Evolutionary conservation across 2,113 vertebrate species (phyloP).

Genomic region (Manacus vitellinus): DNA sequence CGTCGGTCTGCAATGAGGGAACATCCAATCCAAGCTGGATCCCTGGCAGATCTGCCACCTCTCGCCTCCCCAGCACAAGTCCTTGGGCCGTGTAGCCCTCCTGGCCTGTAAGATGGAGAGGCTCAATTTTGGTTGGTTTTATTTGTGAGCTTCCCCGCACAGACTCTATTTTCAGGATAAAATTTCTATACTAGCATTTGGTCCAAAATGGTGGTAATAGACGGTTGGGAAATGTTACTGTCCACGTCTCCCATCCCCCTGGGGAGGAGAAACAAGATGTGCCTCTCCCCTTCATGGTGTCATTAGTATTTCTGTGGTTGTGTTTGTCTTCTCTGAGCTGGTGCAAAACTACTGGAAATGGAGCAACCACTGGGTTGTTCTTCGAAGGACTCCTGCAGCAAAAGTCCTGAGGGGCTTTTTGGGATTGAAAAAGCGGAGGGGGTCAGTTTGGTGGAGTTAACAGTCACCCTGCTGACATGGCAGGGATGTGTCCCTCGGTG

Average conservation of each 20-base stretch:
- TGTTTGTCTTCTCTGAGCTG: background rate
- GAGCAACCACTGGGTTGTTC: background rate
- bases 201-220: background rate
- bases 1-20: background rate
- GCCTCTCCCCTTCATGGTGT: background rate
- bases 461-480: fast-evolving
- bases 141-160: fast-evolving
- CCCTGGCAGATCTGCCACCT: background rate
- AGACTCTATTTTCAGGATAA: background rate
- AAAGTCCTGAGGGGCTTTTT: fast-evolving
- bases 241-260: fast-evolving
- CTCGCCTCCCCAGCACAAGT: background rate
- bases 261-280: background rate
- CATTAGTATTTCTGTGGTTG: background rate
- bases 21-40: fast-evolving
- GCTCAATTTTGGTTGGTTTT: background rate
- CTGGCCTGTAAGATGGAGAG: background rate
- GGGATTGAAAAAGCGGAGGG: background rate
- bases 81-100: background rate
- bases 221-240: background rate
- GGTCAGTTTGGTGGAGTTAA: background rate
- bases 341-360: background rate
- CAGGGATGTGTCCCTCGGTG: background rate
- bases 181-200: fast-evolving
- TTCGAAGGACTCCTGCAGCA: background rate